A percentile compares a stretch with the other conserved stretches of the same genome.
phyloP scores from a whole-genome alignment of 2,113 vertebrate species.

The Tychaedon coryphoeus region DNA sequence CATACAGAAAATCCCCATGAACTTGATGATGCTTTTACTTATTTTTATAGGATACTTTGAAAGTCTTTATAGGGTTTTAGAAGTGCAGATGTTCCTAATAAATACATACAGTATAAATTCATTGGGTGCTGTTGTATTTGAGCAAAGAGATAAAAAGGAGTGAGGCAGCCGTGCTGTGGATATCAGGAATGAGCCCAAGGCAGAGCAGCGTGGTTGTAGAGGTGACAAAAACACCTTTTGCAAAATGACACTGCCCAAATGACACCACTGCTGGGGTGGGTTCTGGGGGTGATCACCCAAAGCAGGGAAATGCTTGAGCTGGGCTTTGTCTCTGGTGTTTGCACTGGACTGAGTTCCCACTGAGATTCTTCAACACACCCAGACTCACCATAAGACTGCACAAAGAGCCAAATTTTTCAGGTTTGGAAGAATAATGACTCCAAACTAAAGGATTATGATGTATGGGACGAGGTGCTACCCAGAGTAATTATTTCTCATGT shows the following conservation, averaged over 20 bases:
- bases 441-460: background rate
- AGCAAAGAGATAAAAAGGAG: background rate
- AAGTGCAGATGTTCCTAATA: background rate
- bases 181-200: background rate
- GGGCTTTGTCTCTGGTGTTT: background rate
- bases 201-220: background rate
- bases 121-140: background rate
- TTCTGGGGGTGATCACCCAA: background rate
- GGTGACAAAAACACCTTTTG: background rate
- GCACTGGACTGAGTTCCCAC: background rate
- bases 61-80: background rate
- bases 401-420: background rate
- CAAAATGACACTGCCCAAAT: background rate
- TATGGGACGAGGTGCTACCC: background rate
- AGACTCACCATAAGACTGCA: accelerated
- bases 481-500: background rate
- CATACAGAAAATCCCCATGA: background rate
- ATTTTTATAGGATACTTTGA: background rate
- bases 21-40: background rate
- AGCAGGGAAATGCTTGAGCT: background rate
- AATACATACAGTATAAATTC: background rate
- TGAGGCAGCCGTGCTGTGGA: background rate
- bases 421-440: background rate
- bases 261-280: background rate
- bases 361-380: background rate